phyloP scores from a whole-genome alignment of 92 coral and sea anemone genomes.

The Heteractis magnifica region DNA sequence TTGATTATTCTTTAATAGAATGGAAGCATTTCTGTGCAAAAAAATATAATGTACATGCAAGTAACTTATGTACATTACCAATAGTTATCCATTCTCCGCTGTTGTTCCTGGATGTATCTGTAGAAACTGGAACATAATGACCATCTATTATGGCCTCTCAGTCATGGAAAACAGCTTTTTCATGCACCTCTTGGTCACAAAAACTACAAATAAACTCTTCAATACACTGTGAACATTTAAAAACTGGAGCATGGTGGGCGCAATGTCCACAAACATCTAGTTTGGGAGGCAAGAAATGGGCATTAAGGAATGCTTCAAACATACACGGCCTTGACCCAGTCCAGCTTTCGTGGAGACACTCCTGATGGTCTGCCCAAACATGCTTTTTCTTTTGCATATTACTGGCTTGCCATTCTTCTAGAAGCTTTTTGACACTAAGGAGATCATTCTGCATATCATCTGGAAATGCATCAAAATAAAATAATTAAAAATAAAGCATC shows the following conservation, averaged over 20 bases:
- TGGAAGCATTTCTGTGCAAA: neutral
- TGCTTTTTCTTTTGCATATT: neutral
- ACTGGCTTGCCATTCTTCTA: conserved; percentile 6
- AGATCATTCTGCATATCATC: conserved; percentile 4
- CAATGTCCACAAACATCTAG: neutral
- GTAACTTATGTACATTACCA: conserved; percentile 31
- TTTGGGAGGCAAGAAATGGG: conserved; percentile 3
- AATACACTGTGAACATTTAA: neutral
- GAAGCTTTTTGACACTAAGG: neutral
- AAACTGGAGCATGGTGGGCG: neutral
- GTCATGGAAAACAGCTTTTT: conserved; percentile 42
- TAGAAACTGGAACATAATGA: conserved; percentile 36
- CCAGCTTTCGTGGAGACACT: conserved; percentile 6
- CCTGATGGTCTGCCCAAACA: conserved; percentile 3
- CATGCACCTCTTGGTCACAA: conserved; percentile 37
- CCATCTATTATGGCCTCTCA: conserved; percentile 53
- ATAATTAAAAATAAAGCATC: neutral
- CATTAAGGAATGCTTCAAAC: conserved; percentile 1
- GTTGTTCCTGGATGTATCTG: conserved; percentile 29
- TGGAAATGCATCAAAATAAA: neutral
- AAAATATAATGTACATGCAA: neutral
- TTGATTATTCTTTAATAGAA: too few relatives aligned
- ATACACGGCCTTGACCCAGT: neutral
- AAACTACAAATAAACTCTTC: conserved; percentile 15
- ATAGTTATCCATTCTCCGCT: conserved; percentile 44